Base-by-base conservation (phyloP, 2,888 invertebrate species). In the Zygogramma bicolorata region DNA sequence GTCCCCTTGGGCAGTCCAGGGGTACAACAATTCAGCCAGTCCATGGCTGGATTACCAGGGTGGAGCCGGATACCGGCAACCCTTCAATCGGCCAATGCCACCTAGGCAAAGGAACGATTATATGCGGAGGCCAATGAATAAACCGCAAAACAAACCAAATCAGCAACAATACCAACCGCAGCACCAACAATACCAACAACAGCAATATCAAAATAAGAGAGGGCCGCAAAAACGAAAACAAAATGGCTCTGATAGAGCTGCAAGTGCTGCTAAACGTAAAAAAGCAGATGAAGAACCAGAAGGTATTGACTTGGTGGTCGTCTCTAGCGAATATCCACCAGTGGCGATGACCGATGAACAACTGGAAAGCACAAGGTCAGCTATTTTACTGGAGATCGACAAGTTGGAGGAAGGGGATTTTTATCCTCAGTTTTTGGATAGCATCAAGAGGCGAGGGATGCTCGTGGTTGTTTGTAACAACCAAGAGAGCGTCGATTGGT, bases 401-500 rank as follows among this genome's bases (percentile, higher is more conserved):
- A 65, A 73, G 46, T n/a, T 53, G 13, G 53, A 22, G 1, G 73
- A 53, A 10, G 73, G 62, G 10, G 60, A 61, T 25, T 69, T 73
- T 34, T 61, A 53, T 46, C 73, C 73, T 13, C 73, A 73, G 18
- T 73, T 73, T 49, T 38, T 69, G 8, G 58, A 69, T 66, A 61
- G 61, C 40, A 65, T 57, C 20, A 65, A 69, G 34, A 57, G 69
- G 40, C 61, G 73, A 10, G 73, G 73, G 8, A 69, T 66, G 57
- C 66, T 73, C 3, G 61, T 61, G 15, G 38, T 73, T 13, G 8
- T 34, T 42, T 73, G 73, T 38, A 73, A 69, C 49, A 68, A 73
- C 40, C 61, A 73, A 61, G 73, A 73, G 27, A 73, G 69, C 20
- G 73, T 73, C 7, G 62, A 73, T 25, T 73, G 73, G 73, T 69